Conservation (phyloP, 2,113 vertebrate species). For the Menura novaehollandiae region DNA sequence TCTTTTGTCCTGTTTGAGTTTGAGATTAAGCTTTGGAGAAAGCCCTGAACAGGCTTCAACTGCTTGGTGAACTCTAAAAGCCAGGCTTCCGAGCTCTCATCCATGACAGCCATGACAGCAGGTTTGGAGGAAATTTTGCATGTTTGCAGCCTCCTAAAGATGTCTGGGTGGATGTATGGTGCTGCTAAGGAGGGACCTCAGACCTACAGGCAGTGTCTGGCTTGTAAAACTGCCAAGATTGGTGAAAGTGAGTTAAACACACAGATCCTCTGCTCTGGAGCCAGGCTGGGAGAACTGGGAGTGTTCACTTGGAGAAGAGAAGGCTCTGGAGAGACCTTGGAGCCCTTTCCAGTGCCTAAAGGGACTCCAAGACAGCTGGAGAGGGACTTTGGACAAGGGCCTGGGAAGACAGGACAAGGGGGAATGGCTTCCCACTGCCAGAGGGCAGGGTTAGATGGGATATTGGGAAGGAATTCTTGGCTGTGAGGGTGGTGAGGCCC, state of each 20-base stretch:
- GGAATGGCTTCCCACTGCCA: not conserved
- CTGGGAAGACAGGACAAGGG: not conserved
- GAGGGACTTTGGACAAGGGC: no score
- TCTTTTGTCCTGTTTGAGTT: not conserved
- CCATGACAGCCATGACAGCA: not conserved
- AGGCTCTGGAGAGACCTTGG: not conserved
- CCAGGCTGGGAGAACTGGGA: not conserved
- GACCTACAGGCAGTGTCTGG: rapidly evolving
- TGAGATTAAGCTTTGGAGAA: not conserved
- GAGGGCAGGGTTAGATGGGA: no score
- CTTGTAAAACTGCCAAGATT: rapidly evolving
- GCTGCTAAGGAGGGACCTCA: not conserved
- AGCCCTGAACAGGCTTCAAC: not conserved
- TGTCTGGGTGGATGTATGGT: not conserved
- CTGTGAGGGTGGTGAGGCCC: not conserved
- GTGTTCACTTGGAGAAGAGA: not conserved
- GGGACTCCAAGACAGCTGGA: not conserved
- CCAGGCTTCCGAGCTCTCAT: not conserved
- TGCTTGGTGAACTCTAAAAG: not conserved
- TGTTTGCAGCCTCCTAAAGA: not conserved
- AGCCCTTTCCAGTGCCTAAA: not conserved
- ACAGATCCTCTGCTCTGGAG: not conserved
- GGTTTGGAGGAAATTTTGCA: not conserved
- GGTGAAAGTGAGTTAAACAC: not conserved
- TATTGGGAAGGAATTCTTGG: rapidly evolving